phyloP scores from a whole-genome alignment of 2,797 vertebrate genomes.

The Enteromius mattozi region DNA sequence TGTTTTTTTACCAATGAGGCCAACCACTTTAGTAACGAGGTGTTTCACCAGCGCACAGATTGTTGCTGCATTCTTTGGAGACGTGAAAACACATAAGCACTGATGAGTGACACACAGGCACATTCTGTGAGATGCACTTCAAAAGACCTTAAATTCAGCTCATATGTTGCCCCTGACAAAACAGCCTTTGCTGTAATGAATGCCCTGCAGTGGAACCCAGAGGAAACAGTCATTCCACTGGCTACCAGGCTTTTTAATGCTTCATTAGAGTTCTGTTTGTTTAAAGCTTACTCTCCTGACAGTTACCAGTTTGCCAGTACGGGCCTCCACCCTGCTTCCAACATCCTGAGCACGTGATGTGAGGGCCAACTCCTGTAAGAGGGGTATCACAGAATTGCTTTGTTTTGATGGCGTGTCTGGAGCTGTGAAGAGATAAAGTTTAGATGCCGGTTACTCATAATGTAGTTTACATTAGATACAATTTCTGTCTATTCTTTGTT shows the following conservation, averaged over 20 bases:
- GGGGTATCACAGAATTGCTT: slow-evolving; percentile 65
- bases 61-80: slow-evolving; percentile 14
- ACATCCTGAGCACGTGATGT: slow-evolving; percentile 28
- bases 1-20: slow-evolving; percentile 35
- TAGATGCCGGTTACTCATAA: not conserved
- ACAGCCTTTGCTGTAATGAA: slow-evolving; percentile 25
- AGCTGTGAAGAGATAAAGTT: slow-evolving; percentile 1
- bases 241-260: slow-evolving; percentile 43
- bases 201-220: slow-evolving; percentile 14
- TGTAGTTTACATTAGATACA: not conserved
- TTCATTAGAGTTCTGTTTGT: slow-evolving; percentile 58
- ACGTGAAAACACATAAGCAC: not conserved
- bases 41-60: slow-evolving; percentile 31
- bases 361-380: slow-evolving; percentile 38
- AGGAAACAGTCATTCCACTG: slow-evolving; percentile 45
- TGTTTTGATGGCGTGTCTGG: slow-evolving; percentile 72
- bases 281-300: slow-evolving; percentile 44
- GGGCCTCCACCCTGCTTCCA: slow-evolving; percentile 34
- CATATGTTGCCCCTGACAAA: not conserved
- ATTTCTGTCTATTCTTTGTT: slow-evolving; percentile 23
- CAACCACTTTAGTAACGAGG: slow-evolving; percentile 25
- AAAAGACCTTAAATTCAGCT: slow-evolving; percentile 12
- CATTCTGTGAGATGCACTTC: slow-evolving; percentile 12
- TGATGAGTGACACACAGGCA: slow-evolving; percentile 21
- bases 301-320: slow-evolving; percentile 18